Conservation (phyloP, 92 coral and sea anemone genomes). For the Epizoanthus stellaris region DNA sequence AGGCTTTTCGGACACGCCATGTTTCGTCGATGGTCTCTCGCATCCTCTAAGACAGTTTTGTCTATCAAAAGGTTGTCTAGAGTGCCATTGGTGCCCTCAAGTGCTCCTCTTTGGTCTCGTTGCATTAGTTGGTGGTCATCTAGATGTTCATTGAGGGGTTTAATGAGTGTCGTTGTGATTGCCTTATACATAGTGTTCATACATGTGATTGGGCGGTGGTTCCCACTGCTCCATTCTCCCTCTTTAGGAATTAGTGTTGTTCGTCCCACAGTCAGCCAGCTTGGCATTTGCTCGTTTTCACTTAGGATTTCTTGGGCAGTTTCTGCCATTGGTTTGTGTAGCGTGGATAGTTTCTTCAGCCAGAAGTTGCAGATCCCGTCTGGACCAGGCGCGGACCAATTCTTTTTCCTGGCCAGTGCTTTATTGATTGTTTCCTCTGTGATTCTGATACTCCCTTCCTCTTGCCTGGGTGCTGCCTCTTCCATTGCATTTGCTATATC, state of each 20-base stretch:
- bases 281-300: too few relatives aligned
- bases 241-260: neutral
- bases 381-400: neutral
- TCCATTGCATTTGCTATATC: neutral
- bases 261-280: too few relatives aligned
- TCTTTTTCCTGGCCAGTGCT: neutral
- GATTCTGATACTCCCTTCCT: neutral
- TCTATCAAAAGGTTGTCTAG: neutral
- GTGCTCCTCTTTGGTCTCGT: neutral
- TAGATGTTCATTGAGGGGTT: neutral
- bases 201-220: too few relatives aligned
- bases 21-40: neutral
- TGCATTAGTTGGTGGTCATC: neutral
- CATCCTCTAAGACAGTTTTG: neutral
- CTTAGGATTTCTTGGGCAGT: neutral
- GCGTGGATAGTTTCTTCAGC: neutral
- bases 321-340: constrained; percentile 4
- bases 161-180: constrained; percentile 1
- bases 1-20: neutral
- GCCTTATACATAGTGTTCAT: neutral
- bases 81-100: neutral
- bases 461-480: neutral
- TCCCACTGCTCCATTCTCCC: neutral
- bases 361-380: neutral
- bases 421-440: neutral